These are phyloP conservation scores for Hypotaenidia philippensis DNA, from an alignment of 2,797 vertebrate species.

Conservation along the genomic window DNA sequence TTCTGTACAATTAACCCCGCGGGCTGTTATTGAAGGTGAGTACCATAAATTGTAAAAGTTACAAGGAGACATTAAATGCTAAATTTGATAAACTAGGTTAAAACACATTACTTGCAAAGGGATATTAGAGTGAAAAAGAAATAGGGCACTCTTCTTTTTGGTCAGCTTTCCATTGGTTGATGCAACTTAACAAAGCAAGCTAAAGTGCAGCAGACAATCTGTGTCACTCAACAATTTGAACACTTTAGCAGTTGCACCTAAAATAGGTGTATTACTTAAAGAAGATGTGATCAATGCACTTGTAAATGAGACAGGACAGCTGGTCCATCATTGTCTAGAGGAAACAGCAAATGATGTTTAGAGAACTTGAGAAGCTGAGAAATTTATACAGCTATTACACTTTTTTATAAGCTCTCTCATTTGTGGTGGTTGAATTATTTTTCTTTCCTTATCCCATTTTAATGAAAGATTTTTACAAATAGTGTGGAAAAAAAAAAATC, in stretches of 20 bases:
- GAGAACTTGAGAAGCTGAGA: neutral
- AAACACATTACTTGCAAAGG: neutral
- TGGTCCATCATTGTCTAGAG: neutral
- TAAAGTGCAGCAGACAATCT: neutral
- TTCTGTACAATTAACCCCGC: neutral
- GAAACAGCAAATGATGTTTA: neutral
- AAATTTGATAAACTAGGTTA: neutral
- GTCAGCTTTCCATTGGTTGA: rapidly evolving
- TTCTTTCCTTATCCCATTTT: neutral
- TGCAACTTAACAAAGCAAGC: neutral
- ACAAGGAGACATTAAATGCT: neutral
- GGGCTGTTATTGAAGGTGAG: neutral
- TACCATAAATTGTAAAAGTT: neutral
- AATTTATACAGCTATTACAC: neutral
- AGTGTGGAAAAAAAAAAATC: neutral
- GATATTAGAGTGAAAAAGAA: neutral
- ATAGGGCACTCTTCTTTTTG: neutral
- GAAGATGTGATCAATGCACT: neutral
- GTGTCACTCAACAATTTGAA: neutral
- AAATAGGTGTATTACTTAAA: neutral
- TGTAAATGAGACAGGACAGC: neutral
- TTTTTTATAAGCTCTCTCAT: neutral
- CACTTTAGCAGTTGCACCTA: neutral
- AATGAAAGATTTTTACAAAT: neutral
- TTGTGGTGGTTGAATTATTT: neutral